Evolutionary conservation across 2,888 invertebrate genomes (phyloP), one percentile per base, ranked within the genome.

Genomic region (Hemithea aestivaria): DNA sequence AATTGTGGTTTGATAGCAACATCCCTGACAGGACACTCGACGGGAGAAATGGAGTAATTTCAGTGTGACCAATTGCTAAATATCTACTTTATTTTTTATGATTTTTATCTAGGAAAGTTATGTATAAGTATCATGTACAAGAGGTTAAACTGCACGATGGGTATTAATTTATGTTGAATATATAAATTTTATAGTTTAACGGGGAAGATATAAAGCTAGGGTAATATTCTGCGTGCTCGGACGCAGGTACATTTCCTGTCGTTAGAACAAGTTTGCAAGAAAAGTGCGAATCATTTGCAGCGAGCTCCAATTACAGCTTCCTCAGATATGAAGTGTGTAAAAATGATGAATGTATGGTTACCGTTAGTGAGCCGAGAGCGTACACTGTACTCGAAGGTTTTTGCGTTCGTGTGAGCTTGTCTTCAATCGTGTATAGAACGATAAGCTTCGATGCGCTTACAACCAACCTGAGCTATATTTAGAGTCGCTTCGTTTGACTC

Each of bases 371-470:
- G 59, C 62, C 62, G 53, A 63, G 55, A 60, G 62, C 58, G 62
- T 54, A 1, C 27, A 25, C n/a, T 16, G 27, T 32, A 64, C 56
- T 64, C 56, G 61, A 67, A 64, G 62, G 71, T 81, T 81, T 81
- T 80, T 80, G 74, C 71, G 66, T 64, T 59, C 62, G 58, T 58
- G 58, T 58, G 57, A 58, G 62, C 66, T 68, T 73, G 71, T 73
- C 71, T 74, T 71, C 70, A 65, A 71, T 73, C 72, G 66, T 67
- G 73, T 74, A 69, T 69, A 62, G 65, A 71, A 63, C 78, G 84
- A 83, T 80, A 81, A 72, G 83, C 80, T 82, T 57, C 66, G 71
- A 60, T 78, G 82, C 72, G 61, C 75, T 68, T 68, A 66, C 56
- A 70, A 61, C 63, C 69, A 68, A 72, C 73, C 69, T 55, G 58